Base-by-base conservation (phyloP, 2,113 vertebrate species). In the Sminthopsis crassicaudata region DNA sequence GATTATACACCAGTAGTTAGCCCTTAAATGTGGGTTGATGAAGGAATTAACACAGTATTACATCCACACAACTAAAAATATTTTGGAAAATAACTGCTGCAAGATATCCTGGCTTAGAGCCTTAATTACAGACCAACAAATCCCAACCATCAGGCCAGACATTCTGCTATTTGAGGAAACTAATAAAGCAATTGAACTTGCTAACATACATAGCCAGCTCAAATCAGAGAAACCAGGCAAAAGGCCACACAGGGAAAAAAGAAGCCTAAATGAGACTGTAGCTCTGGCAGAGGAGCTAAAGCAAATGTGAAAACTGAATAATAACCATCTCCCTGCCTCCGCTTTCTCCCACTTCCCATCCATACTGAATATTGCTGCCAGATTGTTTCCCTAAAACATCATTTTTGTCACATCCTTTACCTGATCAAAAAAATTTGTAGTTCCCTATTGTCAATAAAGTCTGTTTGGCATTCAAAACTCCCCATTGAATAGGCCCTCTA, bases 51-150 rank as follows among this genome's bases (percentile, higher is more conserved):
- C 90, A 51, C 91, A 67, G 76, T 93, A 89, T 54, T 57, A 51
- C 84, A 96, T 0, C 30, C 8, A 53, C 53, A 95, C 91, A 22
- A 91, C 91, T 94, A 90, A 95, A 91, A 94, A 93, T 57, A 91
- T 51, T 89, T 46, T 24, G 54, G 89, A 46, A 93, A 91, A 84
- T 92, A 27, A 88, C 0, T 5, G 0, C 84, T 90, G 84, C 6
- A 19, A 52, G 91, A 90, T 30, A 46, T 84, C n/a, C 24, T 2
- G 36, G 94, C 16, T 95, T 91, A 89, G 92, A 52, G 42, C 30
- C 27, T 24, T 30, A 53, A 88, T 26, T 91, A 94, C 95, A 57
- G 30, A 14, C 26, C 25, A 48, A 91, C 67, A 57, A 57, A 89
- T 94, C 23, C 90, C n/a, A 92, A 10, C 53, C 53, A 8, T 3